Conservation (phyloP, 2,888 invertebrate species). For the Catocala fraxini region DNA sequence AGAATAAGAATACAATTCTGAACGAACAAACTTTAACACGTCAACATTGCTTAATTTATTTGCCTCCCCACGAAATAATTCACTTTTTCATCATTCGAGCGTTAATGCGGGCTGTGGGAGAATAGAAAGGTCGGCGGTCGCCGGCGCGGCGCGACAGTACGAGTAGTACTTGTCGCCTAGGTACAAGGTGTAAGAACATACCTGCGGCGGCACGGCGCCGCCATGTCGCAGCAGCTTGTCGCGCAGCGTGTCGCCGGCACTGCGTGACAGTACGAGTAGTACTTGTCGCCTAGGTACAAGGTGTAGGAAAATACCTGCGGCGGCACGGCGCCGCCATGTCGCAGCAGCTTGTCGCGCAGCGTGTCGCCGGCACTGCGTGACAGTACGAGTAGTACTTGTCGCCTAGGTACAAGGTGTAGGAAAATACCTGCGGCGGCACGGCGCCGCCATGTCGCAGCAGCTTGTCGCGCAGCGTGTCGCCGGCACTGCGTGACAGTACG, state of each 20-base stretch:
- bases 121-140: too few species aligned
- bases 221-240: slow-evolving; percentile 94
- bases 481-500: slow-evolving; percentile 91
- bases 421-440: slow-evolving; percentile 90
- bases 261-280: slow-evolving; percentile 93
- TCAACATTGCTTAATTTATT: too few species aligned
- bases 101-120: slow-evolving; percentile 76
- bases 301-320: slow-evolving; percentile 89
- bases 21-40: too few species aligned
- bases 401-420: slow-evolving; percentile 96
- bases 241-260: too few species aligned
- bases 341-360: slow-evolving; percentile 92
- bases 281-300: slow-evolving; percentile 96
- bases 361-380: slow-evolving; percentile 92
- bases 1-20: too few species aligned
- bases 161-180: slow-evolving; percentile 97
- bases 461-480: slow-evolving; percentile 92
- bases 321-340: slow-evolving; percentile 96
- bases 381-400: slow-evolving; percentile 93
- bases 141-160: too few species aligned
- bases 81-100: too few species aligned
- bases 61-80: too few species aligned
- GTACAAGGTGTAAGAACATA: slow-evolving; percentile 90
- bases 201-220: slow-evolving; percentile 94
- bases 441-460: slow-evolving; percentile 96